These are phyloP conservation scores for Apostichopus parvimensis DNA, from an alignment of 35 echinoderm and acorn worm species.

Conservation along the genomic window DNA sequence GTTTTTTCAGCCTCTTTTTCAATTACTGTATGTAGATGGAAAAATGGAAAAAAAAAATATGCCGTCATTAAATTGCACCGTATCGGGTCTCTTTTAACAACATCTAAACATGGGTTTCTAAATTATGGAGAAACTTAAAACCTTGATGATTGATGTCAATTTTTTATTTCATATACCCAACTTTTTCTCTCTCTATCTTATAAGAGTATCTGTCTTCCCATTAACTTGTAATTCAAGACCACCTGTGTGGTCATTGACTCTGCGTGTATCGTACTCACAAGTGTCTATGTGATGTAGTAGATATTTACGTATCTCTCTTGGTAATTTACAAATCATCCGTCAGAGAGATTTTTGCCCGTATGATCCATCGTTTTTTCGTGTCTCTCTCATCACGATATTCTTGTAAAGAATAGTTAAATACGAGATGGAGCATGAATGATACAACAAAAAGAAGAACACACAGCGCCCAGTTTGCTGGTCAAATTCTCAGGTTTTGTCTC, in stretches of 20 bases:
- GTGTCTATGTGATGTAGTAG: neutral
- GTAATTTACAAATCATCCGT: neutral
- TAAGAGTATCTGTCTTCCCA: neutral
- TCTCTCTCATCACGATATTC: neutral
- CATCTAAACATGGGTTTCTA: too few species aligned
- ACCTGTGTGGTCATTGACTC: constrained; percentile 2
- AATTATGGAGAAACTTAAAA: neutral
- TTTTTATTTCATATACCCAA: neutral
- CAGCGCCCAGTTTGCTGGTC: neutral
- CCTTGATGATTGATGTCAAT: neutral
- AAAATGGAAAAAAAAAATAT: too few species aligned
- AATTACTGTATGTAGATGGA: too few species aligned
- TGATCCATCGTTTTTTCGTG: neutral
- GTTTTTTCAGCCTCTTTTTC: too few species aligned
- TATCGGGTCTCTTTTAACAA: neutral
- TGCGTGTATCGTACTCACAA: neutral
- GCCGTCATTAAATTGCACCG: neutral
- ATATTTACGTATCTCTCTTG: neutral
- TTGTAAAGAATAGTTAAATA: too few species aligned
- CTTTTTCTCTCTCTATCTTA: neutral
- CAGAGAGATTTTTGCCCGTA: neutral
- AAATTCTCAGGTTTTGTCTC: neutral
- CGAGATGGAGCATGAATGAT: too few species aligned
- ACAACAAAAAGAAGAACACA: too few species aligned
- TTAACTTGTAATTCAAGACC: neutral